These are phyloP conservation scores for Bovichtus diacanthus DNA, from an alignment of 2,797 vertebrate species.

Conservation along the genomic window DNA sequence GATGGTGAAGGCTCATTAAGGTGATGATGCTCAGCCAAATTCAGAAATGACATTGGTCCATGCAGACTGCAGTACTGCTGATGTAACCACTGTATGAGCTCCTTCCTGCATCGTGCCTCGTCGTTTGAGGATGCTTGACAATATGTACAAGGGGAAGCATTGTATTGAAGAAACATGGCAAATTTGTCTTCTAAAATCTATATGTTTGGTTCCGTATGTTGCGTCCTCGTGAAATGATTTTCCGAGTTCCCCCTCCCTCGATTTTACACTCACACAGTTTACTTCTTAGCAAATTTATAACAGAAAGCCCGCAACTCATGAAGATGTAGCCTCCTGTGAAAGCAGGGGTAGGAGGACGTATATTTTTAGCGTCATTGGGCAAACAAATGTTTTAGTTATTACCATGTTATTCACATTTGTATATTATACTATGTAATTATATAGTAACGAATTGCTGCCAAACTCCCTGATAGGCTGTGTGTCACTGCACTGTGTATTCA, in stretches of 20 bases:
- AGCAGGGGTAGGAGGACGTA: too few relatives aligned
- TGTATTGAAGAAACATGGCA: not conserved
- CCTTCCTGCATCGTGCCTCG: not conserved
- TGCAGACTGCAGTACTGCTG: not conserved
- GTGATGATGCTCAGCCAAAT: constrained; percentile 11
- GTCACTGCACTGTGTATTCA: too few relatives aligned
- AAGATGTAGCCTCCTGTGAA: too few relatives aligned
- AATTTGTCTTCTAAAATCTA: not conserved
- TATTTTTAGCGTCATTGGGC: too few relatives aligned
- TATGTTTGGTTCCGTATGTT: not conserved
- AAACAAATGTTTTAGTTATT: too few relatives aligned
- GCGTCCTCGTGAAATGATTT: not conserved
- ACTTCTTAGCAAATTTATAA: too few relatives aligned
- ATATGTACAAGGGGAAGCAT: not conserved
- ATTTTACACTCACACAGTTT: too few relatives aligned
- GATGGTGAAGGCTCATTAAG: constrained; percentile 33
- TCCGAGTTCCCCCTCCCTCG: not conserved
- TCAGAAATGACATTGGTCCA: not conserved
- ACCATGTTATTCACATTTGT: too few relatives aligned
- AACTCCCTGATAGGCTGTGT: too few relatives aligned
- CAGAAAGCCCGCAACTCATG: too few relatives aligned
- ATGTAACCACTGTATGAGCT: not conserved
- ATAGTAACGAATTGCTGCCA: too few relatives aligned
- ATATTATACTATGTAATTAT: too few relatives aligned
- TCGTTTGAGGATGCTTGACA: not conserved